These are phyloP conservation scores for Lycocorax pyrrhopterus DNA, from an alignment of 2,113 vertebrate genomes.

Conservation along the genomic window DNA sequence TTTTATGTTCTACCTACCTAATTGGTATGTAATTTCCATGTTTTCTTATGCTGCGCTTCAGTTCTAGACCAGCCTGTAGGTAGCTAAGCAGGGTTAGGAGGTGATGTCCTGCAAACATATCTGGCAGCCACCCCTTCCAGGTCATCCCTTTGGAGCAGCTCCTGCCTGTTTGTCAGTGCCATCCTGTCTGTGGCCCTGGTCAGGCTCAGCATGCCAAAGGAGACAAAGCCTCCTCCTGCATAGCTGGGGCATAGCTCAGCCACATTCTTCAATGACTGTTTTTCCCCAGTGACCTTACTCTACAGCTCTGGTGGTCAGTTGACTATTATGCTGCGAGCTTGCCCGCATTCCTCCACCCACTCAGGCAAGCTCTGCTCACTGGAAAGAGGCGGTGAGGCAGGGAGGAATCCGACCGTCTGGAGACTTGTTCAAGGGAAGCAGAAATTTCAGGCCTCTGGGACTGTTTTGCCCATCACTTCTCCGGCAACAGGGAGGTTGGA, in stretches of 20 bases:
- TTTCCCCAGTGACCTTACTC: conserved; percentile 58
- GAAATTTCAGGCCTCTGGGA: conserved; percentile 38
- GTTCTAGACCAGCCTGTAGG: not conserved
- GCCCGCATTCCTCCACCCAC: conserved; percentile 61
- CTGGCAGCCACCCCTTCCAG: not conserved
- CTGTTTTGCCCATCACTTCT: conserved; percentile 21
- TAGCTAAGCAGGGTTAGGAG: not conserved
- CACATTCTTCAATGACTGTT: conserved; percentile 48
- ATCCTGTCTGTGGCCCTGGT: conserved; percentile 1
- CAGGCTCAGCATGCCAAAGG: conserved; percentile 25
- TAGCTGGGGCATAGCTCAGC: conserved; percentile 58
- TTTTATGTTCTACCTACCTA: not conserved
- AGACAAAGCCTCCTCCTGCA: conserved; percentile 50
- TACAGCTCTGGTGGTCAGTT: conserved; percentile 53
- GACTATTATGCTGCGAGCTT: conserved; percentile 49
- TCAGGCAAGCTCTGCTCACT: conserved; percentile 43
- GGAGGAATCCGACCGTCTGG: conserved; percentile 22
- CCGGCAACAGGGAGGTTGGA: not conserved
- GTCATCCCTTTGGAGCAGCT: not conserved
- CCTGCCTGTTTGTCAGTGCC: not conserved
- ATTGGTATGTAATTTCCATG: not conserved
- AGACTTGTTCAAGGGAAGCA: conserved; percentile 46
- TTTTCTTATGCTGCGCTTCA: not conserved
- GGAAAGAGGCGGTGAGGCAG: conserved; percentile 34
- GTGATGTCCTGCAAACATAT: not conserved